phyloP scores from a whole-genome alignment of 2,888 invertebrate species.

The Lithophane ornitopus region DNA sequence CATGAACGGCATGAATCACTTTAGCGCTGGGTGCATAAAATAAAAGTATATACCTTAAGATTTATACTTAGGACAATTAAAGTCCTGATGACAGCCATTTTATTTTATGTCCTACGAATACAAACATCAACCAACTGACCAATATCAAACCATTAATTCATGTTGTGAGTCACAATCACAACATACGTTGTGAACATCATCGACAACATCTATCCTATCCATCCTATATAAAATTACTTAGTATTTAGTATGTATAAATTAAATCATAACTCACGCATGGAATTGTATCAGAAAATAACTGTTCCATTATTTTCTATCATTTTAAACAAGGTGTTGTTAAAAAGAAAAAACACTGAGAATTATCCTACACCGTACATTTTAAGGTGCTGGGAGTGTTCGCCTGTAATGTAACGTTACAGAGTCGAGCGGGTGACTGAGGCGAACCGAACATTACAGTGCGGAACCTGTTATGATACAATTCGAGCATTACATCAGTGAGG shows the following conservation, averaged over 20 bases:
- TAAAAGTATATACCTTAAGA: background rate
- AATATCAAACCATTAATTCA: constrained; percentile 14
- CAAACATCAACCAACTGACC: background rate
- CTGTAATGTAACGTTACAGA: too few species aligned
- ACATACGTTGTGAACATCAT: too few species aligned
- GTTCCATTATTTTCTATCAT: background rate
- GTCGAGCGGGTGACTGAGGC: too few species aligned
- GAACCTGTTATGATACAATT: too few species aligned
- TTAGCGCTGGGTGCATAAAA: background rate
- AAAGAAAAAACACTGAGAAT: background rate
- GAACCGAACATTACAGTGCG: too few species aligned
- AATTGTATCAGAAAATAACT: constrained; percentile 7
- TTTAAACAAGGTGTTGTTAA: background rate
- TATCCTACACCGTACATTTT: background rate
- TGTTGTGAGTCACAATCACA: background rate
- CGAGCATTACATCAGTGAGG: too few species aligned
- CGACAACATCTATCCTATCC: too few species aligned
- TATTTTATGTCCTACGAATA: background rate
- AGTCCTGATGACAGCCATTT: background rate
- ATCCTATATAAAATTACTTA: background rate
- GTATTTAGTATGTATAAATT: background rate
- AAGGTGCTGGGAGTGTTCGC: too few species aligned
- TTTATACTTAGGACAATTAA: background rate
- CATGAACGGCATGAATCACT: background rate
- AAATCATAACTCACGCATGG: background rate